Evolutionary conservation across 2,797 vertebrate genomes (phyloP), one percentile per base, ranked within the genome.

Genomic region (Gymnocypris eckloni): DNA sequence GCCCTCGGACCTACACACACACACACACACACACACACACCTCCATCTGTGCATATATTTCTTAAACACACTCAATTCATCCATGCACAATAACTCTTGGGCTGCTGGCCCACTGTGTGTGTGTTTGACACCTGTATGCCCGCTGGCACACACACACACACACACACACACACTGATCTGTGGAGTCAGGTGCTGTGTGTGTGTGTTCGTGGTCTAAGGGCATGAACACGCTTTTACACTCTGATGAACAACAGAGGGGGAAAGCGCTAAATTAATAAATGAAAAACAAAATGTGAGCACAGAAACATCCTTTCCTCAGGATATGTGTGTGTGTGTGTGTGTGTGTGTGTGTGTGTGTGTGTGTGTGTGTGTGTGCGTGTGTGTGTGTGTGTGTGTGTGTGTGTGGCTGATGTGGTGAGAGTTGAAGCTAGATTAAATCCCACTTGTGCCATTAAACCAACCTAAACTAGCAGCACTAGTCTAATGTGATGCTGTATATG

Each of bases 91-190:
- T 89, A 91, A 59, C 9, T 93, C 91, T 88, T 88, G 41, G 83
- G 66, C 91, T 89, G 79, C 85, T 86, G 90, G 12, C 78, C 80
- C 52, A 82, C 79, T 85, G 79, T 56, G 83, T 78, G 70, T 81
- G 78, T 70, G 78, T 50, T 9, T 79, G 90, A 93, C 95, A 96
- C 94, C 95, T 95, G 95, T 93, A 93, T 94, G 91, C 94, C 88
- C 75, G 69, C 88, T 92, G 92, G 93, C 94, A 93, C 87, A 85
- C 66, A 94, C 92, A 92, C 93, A 85, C 64, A 93, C 93, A 92
- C 92, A 86, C 88, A 94, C 93, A 85, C 64, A 93, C 93, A 92
- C 92, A 86, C 88, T 89, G 89, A 93, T 92, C 92, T 93, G 86
- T 92, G 90, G 88, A 83, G 28, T 37, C 64, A 37, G 64, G 54